Evolutionary conservation across 2,888 invertebrate genomes (phyloP).

Genomic region (Melangyna quadrimaculata): DNA sequence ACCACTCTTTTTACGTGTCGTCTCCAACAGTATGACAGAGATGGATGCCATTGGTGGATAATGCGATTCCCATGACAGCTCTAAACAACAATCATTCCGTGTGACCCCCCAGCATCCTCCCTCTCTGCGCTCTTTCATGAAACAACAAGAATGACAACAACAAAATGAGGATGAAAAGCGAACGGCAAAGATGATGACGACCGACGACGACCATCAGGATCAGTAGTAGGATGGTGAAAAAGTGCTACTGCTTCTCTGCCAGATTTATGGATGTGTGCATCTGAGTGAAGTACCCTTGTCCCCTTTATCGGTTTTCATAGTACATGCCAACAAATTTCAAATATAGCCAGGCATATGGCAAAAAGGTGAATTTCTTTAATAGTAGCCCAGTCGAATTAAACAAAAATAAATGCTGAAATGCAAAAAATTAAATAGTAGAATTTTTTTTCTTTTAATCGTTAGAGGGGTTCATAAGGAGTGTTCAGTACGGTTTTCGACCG

Average conservation of each 20-base stretch:
- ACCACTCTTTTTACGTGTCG: background rate
- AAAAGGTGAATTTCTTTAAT: conserved; percentile 14
- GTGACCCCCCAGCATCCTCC: conserved; percentile 60
- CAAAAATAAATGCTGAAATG: too few species aligned
- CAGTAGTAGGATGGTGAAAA: conserved; percentile 53
- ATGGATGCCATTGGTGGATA: conserved; percentile 72
- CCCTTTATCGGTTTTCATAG: background rate
- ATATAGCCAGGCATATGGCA: background rate
- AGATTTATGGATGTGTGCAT: conserved; percentile 68
- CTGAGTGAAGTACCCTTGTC: conserved; percentile 41
- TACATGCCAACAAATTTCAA: conserved; percentile 6
- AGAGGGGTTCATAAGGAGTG: too few species aligned
- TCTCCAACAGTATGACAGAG: conserved; percentile 60
- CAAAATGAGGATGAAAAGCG: conserved; percentile 49
- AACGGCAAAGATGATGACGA: conserved; percentile 19
- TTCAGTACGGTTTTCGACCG: too few species aligned
- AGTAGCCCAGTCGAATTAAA: too few species aligned
- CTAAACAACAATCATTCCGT: conserved; percentile 66
- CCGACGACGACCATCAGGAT: conserved; percentile 28
- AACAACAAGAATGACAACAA: conserved; percentile 32
- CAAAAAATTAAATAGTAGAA: too few species aligned
- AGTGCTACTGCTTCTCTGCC: conserved; percentile 66
- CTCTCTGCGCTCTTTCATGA: background rate
- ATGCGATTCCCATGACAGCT: conserved; percentile 72
- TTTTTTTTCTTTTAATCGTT: too few species aligned